These are phyloP conservation scores for Leptura quadrifasciata DNA, from an alignment of 2,888 invertebrate genomes.

Conservation along the genomic window DNA sequence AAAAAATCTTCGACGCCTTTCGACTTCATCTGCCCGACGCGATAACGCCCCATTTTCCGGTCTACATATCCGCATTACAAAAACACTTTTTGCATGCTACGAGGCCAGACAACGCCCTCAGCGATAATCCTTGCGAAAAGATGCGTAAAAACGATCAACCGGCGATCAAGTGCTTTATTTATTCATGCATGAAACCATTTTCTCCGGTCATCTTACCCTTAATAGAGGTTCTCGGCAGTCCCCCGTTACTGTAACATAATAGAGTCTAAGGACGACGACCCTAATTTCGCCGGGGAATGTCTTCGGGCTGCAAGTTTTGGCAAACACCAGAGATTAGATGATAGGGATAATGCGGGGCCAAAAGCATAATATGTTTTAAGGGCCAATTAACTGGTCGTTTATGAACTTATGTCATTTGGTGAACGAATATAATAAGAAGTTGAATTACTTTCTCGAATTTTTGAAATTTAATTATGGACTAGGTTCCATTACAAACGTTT, in stretches of 20 bases:
- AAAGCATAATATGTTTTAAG: constrained; percentile 52
- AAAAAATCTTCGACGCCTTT: background rate
- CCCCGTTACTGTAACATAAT: constrained; percentile 22
- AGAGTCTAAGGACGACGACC: constrained; percentile 43
- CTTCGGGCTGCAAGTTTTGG: constrained; percentile 24
- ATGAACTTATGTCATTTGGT: constrained; percentile 53
- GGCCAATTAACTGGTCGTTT: constrained; percentile 50
- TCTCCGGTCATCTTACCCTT: constrained; percentile 39
- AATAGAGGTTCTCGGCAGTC: constrained; percentile 32
- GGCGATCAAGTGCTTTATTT: constrained; percentile 41
- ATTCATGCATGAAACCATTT: constrained; percentile 43
- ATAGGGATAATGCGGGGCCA: constrained; percentile 10
- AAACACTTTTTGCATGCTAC: constrained; percentile 10
- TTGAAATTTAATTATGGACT: background rate
- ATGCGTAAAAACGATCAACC: constrained; percentile 33
- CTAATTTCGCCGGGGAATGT: constrained; percentile 36
- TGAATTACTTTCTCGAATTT: constrained; percentile 8
- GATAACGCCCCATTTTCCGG: constrained; percentile 18
- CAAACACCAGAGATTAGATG: constrained; percentile 30
- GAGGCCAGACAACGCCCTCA: constrained; percentile 2
- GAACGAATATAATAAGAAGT: constrained; percentile 25
- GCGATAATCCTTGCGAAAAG: constrained; percentile 19
- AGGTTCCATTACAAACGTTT: background rate
- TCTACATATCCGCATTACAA: constrained; percentile 8
- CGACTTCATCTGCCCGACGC: background rate